A percentile compares a stretch with the other conserved stretches of the same genome.
These are phyloP conservation scores for Lasioglossum marginatum DNA, from an alignment of 2,888 invertebrate species.

Conservation along the genomic window DNA sequence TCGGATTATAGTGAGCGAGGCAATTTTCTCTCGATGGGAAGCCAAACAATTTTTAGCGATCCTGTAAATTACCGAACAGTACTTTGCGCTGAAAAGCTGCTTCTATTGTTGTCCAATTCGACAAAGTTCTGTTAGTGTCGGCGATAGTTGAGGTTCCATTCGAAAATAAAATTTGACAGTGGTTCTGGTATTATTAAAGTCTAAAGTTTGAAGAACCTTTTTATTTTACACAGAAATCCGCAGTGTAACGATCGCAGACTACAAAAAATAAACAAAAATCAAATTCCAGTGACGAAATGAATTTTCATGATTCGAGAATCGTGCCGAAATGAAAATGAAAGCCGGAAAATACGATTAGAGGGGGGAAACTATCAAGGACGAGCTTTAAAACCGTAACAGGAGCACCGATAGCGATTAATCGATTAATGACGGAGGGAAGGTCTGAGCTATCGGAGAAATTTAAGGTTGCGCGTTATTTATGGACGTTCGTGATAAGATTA, in stretches of 20 bases:
- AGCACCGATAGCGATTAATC: neutral
- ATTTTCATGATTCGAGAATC: neutral
- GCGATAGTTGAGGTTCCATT: too few relatives aligned
- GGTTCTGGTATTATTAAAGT: too few relatives aligned
- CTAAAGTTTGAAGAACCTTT: too few relatives aligned
- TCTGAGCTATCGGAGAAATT: neutral
- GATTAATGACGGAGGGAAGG: constrained; percentile 9
- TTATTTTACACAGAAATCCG: too few relatives aligned
- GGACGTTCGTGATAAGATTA: neutral
- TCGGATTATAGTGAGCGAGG: neutral
- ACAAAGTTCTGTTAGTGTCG: too few relatives aligned
- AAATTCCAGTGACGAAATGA: neutral
- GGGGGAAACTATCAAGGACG: neutral
- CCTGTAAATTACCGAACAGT: neutral
- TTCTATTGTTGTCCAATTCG: neutral
- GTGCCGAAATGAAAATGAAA: neutral
- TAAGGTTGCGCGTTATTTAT: neutral
- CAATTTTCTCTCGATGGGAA: neutral
- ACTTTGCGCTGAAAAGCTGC: neutral
- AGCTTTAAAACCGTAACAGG: neutral
- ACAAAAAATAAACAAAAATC: neutral
- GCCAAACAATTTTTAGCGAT: neutral
- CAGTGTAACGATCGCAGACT: too few relatives aligned
- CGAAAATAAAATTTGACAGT: too few relatives aligned
- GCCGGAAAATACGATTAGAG: neutral